A percentile compares a stretch with the other conserved stretches of the same genome.
phyloP scores from a whole-genome alignment of 2,113 vertebrate genomes.

The Scartelaos histophorus region DNA sequence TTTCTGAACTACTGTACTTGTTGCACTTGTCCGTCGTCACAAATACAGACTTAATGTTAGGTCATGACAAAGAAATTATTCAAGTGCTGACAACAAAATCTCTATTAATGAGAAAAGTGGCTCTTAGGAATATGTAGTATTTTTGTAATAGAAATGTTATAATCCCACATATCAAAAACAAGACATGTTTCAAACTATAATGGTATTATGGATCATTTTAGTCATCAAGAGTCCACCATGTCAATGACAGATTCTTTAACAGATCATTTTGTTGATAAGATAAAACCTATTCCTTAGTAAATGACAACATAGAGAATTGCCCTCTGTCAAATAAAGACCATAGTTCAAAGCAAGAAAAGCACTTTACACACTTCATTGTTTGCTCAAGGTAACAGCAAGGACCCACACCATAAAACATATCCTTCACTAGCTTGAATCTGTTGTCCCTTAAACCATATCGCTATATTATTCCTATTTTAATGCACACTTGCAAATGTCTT shows the following conservation, averaged over 20 bases:
- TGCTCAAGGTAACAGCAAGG: slow-evolving; percentile 16
- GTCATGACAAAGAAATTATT: background rate
- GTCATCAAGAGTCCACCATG: background rate
- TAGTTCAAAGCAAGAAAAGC: slow-evolving; percentile 6
- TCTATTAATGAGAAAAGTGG: too few relatives aligned
- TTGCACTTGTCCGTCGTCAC: background rate
- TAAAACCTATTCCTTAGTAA: too few relatives aligned
- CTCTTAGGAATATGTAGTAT: too few relatives aligned
- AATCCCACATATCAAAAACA: background rate
- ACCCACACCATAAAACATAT: slow-evolving; percentile 10
- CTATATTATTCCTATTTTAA: background rate
- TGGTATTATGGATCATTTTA: background rate
- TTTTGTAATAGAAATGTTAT: too few relatives aligned
- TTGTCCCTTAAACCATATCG: background rate
- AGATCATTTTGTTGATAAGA: background rate
- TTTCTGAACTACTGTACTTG: background rate
- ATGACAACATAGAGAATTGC: too few relatives aligned
- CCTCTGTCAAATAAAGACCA: background rate
- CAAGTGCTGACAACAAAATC: too few relatives aligned
- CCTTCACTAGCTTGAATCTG: slow-evolving; percentile 5
- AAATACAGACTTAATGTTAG: background rate
- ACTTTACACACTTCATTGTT: slow-evolving; percentile 35
- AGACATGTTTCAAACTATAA: background rate
- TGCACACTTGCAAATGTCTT: background rate
- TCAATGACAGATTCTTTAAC: background rate